phyloP scores from a whole-genome alignment of 2,888 invertebrate genomes.

The Mesorhabditis spiculigera region DNA sequence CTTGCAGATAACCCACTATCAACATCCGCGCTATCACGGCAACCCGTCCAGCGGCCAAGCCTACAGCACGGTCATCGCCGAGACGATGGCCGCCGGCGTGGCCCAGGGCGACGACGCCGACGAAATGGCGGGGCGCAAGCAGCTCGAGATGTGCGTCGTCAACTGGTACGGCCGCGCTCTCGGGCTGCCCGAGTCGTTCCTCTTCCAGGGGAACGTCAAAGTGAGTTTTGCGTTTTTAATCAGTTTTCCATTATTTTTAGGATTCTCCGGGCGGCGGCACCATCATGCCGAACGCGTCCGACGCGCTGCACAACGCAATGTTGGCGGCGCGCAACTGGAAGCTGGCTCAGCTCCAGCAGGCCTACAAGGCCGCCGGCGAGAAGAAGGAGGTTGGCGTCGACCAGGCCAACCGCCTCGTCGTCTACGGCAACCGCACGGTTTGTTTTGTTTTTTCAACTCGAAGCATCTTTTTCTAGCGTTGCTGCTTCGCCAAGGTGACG shows the following conservation, averaged over 20 bases:
- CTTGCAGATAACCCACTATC: neutral
- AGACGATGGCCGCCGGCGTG: neutral
- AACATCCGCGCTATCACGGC: slow-evolving; percentile 5
- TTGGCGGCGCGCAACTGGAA: slow-evolving; percentile 1
- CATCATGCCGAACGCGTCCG: neutral
- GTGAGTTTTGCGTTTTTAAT: neutral
- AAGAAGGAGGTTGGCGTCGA: neutral
- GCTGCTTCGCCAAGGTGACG: neutral
- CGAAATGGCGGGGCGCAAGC: neutral
- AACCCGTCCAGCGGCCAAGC: neutral
- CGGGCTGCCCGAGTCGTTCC: neutral
- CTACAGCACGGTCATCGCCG: neutral
- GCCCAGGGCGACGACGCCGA: neutral
- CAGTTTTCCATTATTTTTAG: neutral
- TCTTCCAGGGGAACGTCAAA: slow-evolving; percentile 1
- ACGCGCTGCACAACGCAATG: neutral
- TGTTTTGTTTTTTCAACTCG: neutral
- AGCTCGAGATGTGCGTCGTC: slow-evolving; percentile 5
- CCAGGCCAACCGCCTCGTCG: neutral
- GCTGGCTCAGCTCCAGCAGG: neutral
- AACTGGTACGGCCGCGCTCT: slow-evolving; percentile 1
- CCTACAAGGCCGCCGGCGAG: neutral
- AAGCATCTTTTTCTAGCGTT: neutral
- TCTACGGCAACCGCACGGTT: neutral
- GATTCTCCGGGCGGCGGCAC: slow-evolving; percentile 5